Evolutionary conservation across 2,888 invertebrate genomes (phyloP).

Genomic region (Brachyopa scutellaris): DNA sequence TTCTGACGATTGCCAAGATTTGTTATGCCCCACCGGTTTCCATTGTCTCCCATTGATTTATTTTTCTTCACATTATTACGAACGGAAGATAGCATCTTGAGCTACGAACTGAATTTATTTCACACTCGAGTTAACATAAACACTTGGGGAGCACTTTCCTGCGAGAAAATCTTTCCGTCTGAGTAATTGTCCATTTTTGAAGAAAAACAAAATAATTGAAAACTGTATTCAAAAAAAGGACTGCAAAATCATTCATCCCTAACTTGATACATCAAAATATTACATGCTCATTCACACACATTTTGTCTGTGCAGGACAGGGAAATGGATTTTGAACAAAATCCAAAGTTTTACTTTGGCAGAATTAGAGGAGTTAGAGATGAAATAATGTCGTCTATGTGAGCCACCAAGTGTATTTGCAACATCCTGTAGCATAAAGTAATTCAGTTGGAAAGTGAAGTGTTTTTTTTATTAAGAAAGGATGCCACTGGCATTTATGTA

Average conservation of each 20-base stretch:
- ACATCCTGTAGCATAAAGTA: conserved; percentile 2
- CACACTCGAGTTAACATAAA: conserved; percentile 20
- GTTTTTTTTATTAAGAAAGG: conserved; percentile 2
- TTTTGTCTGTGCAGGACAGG: background rate
- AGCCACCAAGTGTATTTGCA: background rate
- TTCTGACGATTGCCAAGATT: conserved; percentile 5
- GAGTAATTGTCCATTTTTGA: conserved; percentile 11
- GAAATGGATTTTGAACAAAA: background rate
- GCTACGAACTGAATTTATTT: conserved; percentile 18
- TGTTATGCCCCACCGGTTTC: background rate
- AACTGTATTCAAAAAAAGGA: conserved; percentile 18
- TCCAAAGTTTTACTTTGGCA: background rate
- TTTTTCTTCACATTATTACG: conserved; percentile 1
- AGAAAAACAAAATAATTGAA: background rate
- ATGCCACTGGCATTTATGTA: background rate
- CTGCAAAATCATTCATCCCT: conserved; percentile 23
- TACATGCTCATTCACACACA: background rate
- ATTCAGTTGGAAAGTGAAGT: conserved; percentile 23
- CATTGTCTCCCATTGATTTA: conserved; percentile 1
- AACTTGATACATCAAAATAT: conserved; percentile 7
- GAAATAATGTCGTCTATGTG: conserved; percentile 6
- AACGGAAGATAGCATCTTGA: conserved; percentile 1
- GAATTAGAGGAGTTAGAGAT: background rate
- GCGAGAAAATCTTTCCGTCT: conserved; percentile 18
- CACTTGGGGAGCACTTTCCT: conserved; percentile 14